Conservation (phyloP, 2,888 invertebrate species). For the Orthosia cruda region DNA sequence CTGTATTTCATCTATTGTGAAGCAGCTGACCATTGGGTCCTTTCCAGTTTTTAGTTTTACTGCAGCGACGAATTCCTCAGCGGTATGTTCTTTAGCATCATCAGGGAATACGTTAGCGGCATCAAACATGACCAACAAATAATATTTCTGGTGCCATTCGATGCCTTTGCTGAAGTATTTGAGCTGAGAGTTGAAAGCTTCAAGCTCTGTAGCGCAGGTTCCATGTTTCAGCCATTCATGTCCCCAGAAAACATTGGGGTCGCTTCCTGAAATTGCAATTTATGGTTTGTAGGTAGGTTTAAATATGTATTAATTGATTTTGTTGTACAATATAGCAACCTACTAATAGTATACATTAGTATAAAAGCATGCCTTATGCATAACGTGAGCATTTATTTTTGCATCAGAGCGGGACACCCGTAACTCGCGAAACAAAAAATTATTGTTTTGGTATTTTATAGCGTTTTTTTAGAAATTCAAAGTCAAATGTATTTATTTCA, state of each 20-base stretch:
- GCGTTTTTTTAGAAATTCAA: too few species aligned
- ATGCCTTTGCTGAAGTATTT: conserved; percentile 94
- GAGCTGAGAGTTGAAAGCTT: conserved; percentile 90
- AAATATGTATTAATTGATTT: conserved; percentile 21
- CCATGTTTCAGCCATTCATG: conserved; percentile 96
- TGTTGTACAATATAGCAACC: neutral
- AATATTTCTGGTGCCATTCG: conserved; percentile 91
- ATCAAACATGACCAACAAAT: conserved; percentile 91
- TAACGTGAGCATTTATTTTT: too few species aligned
- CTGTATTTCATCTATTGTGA: conserved; percentile 89
- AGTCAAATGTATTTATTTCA: too few species aligned
- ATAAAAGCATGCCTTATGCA: too few species aligned
- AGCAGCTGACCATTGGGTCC: conserved; percentile 92
- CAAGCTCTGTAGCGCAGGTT: conserved; percentile 93
- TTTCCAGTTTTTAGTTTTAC: conserved; percentile 90
- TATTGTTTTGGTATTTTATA: too few species aligned
- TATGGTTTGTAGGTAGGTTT: neutral
- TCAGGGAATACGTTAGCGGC: conserved; percentile 89
- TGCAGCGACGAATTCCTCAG: conserved; percentile 70
- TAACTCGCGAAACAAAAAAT: too few species aligned
- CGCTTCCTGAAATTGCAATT: conserved; percentile 74
- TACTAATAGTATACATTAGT: too few species aligned
- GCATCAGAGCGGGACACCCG: too few species aligned
- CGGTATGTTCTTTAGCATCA: conserved; percentile 49
- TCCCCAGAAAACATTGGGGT: conserved; percentile 93